Base-by-base conservation (phyloP, 2,797 vertebrate species). In the Bovichtus diacanthus region DNA sequence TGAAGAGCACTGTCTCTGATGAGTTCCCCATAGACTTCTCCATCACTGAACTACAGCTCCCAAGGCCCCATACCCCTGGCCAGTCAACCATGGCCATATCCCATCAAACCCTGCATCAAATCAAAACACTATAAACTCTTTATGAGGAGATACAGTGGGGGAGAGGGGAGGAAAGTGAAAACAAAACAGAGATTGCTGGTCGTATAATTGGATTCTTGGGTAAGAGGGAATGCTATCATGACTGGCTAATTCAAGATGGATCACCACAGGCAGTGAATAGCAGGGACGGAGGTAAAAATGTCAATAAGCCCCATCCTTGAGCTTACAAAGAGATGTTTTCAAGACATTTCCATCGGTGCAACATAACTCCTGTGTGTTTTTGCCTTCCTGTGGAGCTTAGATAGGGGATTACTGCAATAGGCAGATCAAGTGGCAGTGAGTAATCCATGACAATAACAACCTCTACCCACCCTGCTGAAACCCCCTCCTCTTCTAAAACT, bases 111-210 rank as follows among this genome's bases (percentile, higher is more conserved):
- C 86, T 88, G 89, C 90, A 94, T 94, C 93, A 90, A 94, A 94
- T 94, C 93, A 94, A 93, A 95, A 94, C 90, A 91, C 90, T 78
- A 94, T 94, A 93, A 95, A 94, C 82, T 89, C 94, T 94, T 95
- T 94, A 95, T 90, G 87, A 91, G 91, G 50, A 70, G 84, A 87
- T 86, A 83, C 75, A 83, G 84, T 83, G 84, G 82, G 87, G 85
- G 78, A 90, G 81, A 84, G 75, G 80, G 79, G 70, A 80, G 80
- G 81, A 74, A 86, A 87, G 83, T 81, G 72, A 75, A 90, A 86
- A 88, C 80, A 89, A 87, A 91, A 87, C 75, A 84, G 87, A 84
- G 68, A 84, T 88, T 73, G 83, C 85, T 77, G 81, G 83, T 90
- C 83, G 68, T 92, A 89, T 95, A 94, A 95, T 94, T 95, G 93